Base-by-base conservation (phyloP, 2,113 vertebrate species). In the Phalacrocorax carbo region DNA sequence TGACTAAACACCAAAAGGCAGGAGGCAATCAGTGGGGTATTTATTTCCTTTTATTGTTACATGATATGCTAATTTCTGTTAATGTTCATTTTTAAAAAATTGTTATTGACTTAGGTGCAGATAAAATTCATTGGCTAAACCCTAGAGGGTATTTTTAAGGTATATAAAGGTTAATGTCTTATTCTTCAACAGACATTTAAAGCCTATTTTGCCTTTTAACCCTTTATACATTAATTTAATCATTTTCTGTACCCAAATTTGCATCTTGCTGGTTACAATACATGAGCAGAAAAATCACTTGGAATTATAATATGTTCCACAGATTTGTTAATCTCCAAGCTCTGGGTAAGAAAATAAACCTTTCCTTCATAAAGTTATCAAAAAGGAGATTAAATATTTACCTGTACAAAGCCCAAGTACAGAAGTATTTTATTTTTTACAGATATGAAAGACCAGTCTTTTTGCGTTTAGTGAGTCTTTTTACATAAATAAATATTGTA, bases 1-100 rank as follows among this genome's bases (percentile, higher is more conserved):
- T 70, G 96, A 94, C 93, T 80, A 89, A 93, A 79, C 77, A 94
- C 38, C 68, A 90, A 96, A 95, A 97, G 82, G 77, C 88, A 96
- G 93, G 57, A 97, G 54, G 78, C 78, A 97, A 97, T 96, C 94
- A 97, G 95, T 91, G 49, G 60, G 52, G 65, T 95, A 97, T 96
- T 97, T 97, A 91, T 97, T 96, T 95, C 89, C 40, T 86, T 94
- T 96, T 95, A 84, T 90, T 94, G 42, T 93, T 89, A 65, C 9
- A 80, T 73, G 57, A 91, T 76, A 90, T 86, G 61, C 58, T 95
- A 79, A 92, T 91, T 96, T 95, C 71, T 94, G 30, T 90, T 84
- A 91, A 69, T 61, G 32, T 46, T 91, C 6, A 66, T 83, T 92
- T 94, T 36, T 21, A 0, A 2, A 4, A 52, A 90, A 82, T 26